Percentiles rank a stretch among this genome's conserved stretches.
phyloP scores from a whole-genome alignment of 2,888 invertebrate species.

The Autographa gamma region DNA sequence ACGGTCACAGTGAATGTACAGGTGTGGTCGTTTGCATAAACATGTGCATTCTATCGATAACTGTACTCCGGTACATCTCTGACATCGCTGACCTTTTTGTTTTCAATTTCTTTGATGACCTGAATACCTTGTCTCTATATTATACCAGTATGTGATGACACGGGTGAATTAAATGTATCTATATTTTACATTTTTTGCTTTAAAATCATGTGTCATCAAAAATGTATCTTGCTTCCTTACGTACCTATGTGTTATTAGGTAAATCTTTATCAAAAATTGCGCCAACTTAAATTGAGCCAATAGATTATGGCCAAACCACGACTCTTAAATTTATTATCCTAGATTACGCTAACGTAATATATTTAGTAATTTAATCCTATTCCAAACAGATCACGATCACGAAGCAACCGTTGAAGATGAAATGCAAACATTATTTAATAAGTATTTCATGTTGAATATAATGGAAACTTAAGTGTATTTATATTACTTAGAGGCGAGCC shows the following conservation, averaged over 20 bases:
- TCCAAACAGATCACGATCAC: slow-evolving; percentile 3
- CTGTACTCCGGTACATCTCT: slow-evolving; percentile 51
- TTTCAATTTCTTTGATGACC: slow-evolving; percentile 29
- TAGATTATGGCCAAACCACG: neutral
- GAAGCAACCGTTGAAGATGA: slow-evolving; percentile 3
- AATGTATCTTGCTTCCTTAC: neutral
- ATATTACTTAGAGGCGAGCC: slow-evolving; percentile 30
- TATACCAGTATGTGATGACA: neutral
- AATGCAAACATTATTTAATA: slow-evolving; percentile 2
- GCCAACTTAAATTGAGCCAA: neutral
- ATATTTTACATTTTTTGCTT: neutral
- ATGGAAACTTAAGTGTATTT: neutral
- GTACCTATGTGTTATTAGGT: neutral
- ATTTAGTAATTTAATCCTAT: slow-evolving; percentile 5
- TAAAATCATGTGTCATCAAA: neutral
- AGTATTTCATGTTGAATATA: neutral
- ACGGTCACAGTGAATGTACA: slow-evolving; percentile 60
- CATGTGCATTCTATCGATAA: slow-evolving; percentile 57
- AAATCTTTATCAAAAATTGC: neutral
- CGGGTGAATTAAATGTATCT: neutral
- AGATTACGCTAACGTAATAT: neutral
- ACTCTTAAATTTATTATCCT: slow-evolving; percentile 3
- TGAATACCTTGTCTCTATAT: slow-evolving; percentile 11
- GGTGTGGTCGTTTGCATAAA: slow-evolving; percentile 54
- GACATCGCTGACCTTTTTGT: slow-evolving; percentile 41